Percentiles rank a stretch among this genome's conserved stretches.
These are phyloP conservation scores for Malacoraja senta DNA, from an alignment of 2,797 vertebrate genomes.

Conservation along the genomic window DNA sequence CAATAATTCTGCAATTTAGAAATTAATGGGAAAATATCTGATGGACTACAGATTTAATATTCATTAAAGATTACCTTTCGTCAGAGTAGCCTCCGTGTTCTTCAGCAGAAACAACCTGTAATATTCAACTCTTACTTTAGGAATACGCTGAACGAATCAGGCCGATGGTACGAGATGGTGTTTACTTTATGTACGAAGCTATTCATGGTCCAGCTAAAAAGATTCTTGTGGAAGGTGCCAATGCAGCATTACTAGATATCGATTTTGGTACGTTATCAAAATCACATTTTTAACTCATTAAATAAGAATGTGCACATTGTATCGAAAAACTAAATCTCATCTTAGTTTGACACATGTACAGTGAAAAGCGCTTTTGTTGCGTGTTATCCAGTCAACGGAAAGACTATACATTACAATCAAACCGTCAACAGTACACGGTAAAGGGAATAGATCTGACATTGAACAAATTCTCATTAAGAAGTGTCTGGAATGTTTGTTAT, in stretches of 20 bases:
- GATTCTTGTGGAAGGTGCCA: slow-evolving; percentile 93
- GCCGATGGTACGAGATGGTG: slow-evolving; percentile 91
- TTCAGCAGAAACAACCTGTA: neutral
- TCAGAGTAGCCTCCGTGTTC: neutral
- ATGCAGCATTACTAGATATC: slow-evolving; percentile 93
- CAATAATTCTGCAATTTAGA: neutral
- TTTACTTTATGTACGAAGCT: slow-evolving; percentile 95
- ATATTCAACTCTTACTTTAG: slow-evolving; percentile 50
- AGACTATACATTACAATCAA: too few relatives aligned
- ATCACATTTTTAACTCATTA: neutral
- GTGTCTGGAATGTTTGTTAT: too few relatives aligned
- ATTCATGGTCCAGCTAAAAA: slow-evolving; percentile 87
- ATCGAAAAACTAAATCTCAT: neutral
- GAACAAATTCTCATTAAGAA: too few relatives aligned
- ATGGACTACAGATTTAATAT: neutral
- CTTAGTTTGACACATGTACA: too few relatives aligned
- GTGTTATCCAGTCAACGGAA: too few relatives aligned
- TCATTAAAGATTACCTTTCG: neutral
- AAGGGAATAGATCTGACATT: too few relatives aligned
- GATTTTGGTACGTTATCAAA: slow-evolving; percentile 75
- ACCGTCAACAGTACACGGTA: too few relatives aligned
- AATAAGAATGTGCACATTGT: neutral
- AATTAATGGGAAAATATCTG: slow-evolving; percentile 6
- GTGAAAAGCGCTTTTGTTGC: too few relatives aligned
- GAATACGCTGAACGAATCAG: slow-evolving; percentile 84